Evolutionary conservation across 1,140 invertebrate genomes (phyloP), one percentile per base, ranked within the genome.

Genomic region (Calosoma granatense): DNA sequence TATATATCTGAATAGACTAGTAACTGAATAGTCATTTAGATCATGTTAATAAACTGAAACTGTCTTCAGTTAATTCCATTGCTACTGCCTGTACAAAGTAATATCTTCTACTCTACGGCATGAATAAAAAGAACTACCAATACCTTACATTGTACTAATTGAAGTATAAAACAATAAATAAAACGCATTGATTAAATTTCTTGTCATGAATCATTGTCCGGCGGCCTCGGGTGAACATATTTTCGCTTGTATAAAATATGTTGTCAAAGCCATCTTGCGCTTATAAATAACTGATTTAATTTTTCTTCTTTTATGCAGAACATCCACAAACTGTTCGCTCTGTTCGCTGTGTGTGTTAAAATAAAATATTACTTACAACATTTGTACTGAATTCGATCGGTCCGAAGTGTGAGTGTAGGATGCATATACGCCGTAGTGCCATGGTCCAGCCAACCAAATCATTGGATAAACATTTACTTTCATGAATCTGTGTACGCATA

Each of bases 241-340:
- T 12, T 47, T 47, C 15, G 6, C 41, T 47, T 47, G 41, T 47
- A 47, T 47, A 47, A 47, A 47, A 47, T 47, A 47, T 47, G 41
- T 47, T 47, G 41, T 47, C 41, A 47, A 47, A 47, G 41, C 41
- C 9, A 4, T 47, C 17, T 9, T n/a, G 26, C 26, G 41, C 41
- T 47, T 47, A 47, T 47, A 47, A 47, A 9, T 47, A 47, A 47
- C 41, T 4, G 41, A 47, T 47, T 47, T 47, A 47, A 47, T 47
- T 12, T 47, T 47, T 47, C 41, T 47, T 47, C 41, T 47, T 47
- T 47, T 47, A 17, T 47, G 6, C 26, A 9, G 15, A 12, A 47
- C 41, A 17, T 11, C 9, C 41, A 47, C 15, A 47, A 9, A 11
- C 17, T 6, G 3, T 9, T 12, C 41, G 15, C 41, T 47, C 41